Evolutionary conservation across 1,140 invertebrate species (phyloP), one percentile per base, ranked within the genome.

Genomic region (Nixonia krombeini): DNA sequence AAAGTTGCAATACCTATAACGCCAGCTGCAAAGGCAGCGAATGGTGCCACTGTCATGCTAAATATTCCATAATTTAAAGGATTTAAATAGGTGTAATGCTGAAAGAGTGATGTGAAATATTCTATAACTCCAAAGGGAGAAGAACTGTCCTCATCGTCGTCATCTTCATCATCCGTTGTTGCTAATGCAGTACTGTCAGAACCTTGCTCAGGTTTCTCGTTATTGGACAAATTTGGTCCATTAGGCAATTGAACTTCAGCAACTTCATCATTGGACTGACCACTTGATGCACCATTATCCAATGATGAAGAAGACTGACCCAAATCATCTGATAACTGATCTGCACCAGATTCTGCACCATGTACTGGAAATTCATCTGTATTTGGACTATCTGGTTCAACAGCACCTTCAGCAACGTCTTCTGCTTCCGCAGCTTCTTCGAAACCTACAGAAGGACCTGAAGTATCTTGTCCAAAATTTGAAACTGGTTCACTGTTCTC

Each of bases 1-100:
- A 84, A 75, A 0, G 81, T 78, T 0, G 75, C 75, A 0, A 83
- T 59, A 2, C 84, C 83, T 2, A 85, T 40, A 5, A 83, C 18
- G 0, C 82, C 81, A n/a, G 83, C 83, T 0, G 82, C 82, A 8
- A 84, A 72, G 1, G 82, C 82, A 1, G 80, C 79, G 18, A 84
- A 84, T 0, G 82, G 83, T 0, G 83, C 81, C 1, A 81, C 74
- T 2, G 80, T 72, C 18, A 85, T 40, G 16, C 82, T 81, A 44
- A 84, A 80, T 15, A 85, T 70, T 0, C 82, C 73, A 21, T 85
- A 85, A 64, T 82, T 79, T 9, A 85, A 29, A 0, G 83, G 83
- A 69, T 82, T 84, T 0, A 85, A 26, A 8, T 80, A 76, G 0
- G 73, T 76, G n/a, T 84, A 77, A 3, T 78, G 80, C 0, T 75